Base-by-base conservation (phyloP, 1,140 invertebrate species). In the Hermatobates lingyangjiaoensis region DNA sequence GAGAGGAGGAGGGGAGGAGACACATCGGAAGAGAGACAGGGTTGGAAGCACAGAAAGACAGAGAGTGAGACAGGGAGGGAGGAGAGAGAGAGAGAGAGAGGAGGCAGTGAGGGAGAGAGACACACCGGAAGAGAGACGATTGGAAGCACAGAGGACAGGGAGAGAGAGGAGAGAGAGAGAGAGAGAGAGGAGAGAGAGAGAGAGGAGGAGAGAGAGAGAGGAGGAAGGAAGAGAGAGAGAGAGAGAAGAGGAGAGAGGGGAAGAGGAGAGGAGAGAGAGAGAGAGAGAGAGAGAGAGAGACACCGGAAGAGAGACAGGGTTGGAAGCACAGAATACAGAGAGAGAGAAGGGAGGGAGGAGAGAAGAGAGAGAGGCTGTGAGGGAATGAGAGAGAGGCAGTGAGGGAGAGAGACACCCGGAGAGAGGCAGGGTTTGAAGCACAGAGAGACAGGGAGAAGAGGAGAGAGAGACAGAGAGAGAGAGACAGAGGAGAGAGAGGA, bases 341-440 rank as follows among this genome's bases (percentile, higher is more conserved):
- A 21, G 21, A 25, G 26, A 25, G 21, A 21, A 27, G 45, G 26
- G 45, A 27, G 27, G n/a, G n/a, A n/a, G n/a, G n/a, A n/a, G n/a
- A n/a, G n/a, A n/a, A n/a, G n/a, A n/a, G n/a, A n/a, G n/a, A n/a
- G n/a, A n/a, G n/a, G n/a, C n/a, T n/a, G n/a, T 24, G 27, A 47
- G 45, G 21, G 27, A 27, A 21, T 24, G 45, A 47, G 27, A 27
- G 45, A 47, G 45, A 27, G 27, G 26, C 14, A 47, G 45, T n/a
- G 27, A 27, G 45, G 26, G 45, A 27, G 27, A 27, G 27, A 47
- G 45, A 27, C 14, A 27, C 20, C 21, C 14, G 21, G 27, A 75
- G 56, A 28, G 61, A 58, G 54, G 23, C 45, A 34, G 25, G 47
- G 27, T 24, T 20, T n/a, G n/a, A n/a, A n/a, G n/a, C n/a, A n/a